phyloP scores from a whole-genome alignment of 2,797 vertebrate species.

The Lophotriccus pileatus region DNA sequence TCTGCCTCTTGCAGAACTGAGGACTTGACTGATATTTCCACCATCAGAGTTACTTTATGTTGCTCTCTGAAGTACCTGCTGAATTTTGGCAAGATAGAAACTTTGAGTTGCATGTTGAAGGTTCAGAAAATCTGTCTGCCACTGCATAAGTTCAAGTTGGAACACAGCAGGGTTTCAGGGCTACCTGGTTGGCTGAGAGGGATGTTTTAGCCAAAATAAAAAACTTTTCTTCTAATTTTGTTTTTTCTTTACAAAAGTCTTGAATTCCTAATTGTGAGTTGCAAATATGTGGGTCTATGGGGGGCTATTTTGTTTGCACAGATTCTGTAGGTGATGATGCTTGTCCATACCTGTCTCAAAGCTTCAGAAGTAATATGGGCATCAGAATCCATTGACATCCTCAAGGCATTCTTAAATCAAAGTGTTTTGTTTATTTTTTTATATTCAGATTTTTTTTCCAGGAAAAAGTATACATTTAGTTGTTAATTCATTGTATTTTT shows the following conservation, averaged over 20 bases:
- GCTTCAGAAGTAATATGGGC: neutral
- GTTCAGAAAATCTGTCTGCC: neutral
- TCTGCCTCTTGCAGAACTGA: neutral
- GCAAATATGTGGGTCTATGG: neutral
- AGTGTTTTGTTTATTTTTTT: neutral
- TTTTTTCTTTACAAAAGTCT: neutral
- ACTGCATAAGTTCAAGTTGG: neutral
- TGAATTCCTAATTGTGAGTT: fast-evolving
- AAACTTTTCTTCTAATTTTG: neutral
- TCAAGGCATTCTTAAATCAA: neutral
- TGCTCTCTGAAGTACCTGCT: neutral
- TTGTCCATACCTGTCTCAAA: neutral
- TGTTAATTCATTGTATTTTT: neutral
- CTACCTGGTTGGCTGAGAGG: neutral
- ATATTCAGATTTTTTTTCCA: neutral
- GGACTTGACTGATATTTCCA: neutral
- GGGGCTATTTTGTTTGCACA: neutral
- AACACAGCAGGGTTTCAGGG: neutral
- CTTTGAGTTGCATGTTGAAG: neutral
- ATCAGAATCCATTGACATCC: neutral
- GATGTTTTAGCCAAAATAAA: neutral
- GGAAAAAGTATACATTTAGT: neutral
- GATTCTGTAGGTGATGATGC: neutral
- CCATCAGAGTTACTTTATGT: neutral
- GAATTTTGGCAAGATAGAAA: neutral